These are phyloP conservation scores for Actinernus sp. DNA, from an alignment of 92 coral and sea anemone genomes.

Conservation along the genomic window DNA sequence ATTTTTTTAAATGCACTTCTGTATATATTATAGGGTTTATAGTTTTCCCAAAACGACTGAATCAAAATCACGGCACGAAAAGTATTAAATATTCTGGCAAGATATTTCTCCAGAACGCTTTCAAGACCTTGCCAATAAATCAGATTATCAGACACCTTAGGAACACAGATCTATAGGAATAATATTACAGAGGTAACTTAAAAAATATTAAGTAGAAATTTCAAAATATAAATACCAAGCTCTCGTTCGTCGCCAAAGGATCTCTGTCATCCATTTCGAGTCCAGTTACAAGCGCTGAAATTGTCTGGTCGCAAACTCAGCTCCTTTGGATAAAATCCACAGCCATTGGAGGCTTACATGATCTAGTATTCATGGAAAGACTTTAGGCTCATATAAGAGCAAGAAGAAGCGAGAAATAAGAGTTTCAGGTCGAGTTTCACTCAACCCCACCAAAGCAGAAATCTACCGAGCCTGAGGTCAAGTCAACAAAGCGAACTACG, in stretches of 20 bases:
- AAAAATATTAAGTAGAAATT: too few species aligned
- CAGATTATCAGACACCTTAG: neutral
- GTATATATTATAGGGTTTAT: too few species aligned
- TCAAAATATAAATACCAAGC: constrained; percentile 91
- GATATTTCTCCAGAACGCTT: too few species aligned
- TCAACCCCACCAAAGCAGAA: constrained; percentile 2
- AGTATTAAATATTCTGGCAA: too few species aligned
- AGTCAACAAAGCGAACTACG: constrained; percentile 25
- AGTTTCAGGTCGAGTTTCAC: neutral
- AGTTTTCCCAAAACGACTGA: too few species aligned
- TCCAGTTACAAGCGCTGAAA: neutral
- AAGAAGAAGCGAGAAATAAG: neutral
- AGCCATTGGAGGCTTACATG: neutral
- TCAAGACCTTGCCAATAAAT: too few species aligned
- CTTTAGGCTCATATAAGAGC: neutral
- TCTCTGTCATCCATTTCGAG: constrained; percentile 84
- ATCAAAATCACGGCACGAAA: too few species aligned
- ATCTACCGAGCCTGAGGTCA: constrained; percentile 1
- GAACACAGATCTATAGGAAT: neutral
- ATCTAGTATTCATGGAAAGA: neutral
- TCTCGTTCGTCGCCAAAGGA: constrained; percentile 88
- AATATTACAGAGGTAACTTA: neutral
- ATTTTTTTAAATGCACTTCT: too few species aligned
- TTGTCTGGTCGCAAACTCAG: neutral
- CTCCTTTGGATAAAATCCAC: constrained; percentile 1